Percentiles rank a stretch among this genome's conserved stretches.
Conservation (phyloP, 2,888 invertebrate species). For the Serrognathus titanus region DNA sequence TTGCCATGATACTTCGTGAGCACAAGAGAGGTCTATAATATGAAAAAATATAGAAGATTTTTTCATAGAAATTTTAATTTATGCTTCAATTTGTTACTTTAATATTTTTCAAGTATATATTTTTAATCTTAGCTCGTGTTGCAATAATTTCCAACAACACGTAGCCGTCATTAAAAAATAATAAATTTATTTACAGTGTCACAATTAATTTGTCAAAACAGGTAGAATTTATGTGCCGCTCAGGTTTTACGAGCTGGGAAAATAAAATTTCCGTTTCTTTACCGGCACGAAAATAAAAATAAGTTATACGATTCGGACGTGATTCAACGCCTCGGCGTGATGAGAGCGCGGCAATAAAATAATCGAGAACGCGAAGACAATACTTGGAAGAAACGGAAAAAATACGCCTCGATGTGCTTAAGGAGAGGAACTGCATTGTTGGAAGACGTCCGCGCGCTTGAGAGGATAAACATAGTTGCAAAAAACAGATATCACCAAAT, state of each 20-base stretch:
- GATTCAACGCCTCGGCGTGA: slow-evolving; percentile 9
- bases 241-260: not conserved
- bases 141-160: too few species aligned
- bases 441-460: not conserved
- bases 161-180: too few species aligned
- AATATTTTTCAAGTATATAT: too few species aligned
- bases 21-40: too few species aligned
- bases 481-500: slow-evolving; percentile 35
- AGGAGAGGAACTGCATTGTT: slow-evolving; percentile 15
- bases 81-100: too few species aligned
- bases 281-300: not conserved
- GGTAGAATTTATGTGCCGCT: too few species aligned
- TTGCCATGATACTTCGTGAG: too few species aligned
- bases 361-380: slow-evolving; percentile 17
- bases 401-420: slow-evolving; percentile 3
- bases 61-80: too few species aligned
- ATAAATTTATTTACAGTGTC: too few species aligned
- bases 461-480: slow-evolving; percentile 12
- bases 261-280: not conserved
- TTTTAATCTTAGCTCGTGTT: too few species aligned
- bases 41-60: too few species aligned
- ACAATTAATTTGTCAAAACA: too few species aligned
- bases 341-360: slow-evolving; percentile 8
- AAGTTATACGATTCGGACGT: not conserved
- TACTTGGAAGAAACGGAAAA: slow-evolving; percentile 9